phyloP scores from a whole-genome alignment of 2,888 invertebrate genomes.

The Lochmaea crataegi region DNA sequence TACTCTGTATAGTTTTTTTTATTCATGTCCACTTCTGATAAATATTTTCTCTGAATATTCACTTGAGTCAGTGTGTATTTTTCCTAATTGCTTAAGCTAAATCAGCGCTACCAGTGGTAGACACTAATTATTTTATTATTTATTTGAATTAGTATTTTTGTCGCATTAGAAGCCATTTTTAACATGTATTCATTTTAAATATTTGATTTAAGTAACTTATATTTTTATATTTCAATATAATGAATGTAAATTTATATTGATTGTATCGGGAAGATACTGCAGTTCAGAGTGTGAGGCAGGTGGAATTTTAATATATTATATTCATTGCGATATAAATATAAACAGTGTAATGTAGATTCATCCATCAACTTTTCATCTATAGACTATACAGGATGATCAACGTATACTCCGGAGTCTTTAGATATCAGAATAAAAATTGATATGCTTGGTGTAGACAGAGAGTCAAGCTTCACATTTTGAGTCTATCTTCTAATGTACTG shows the following conservation, averaged over 20 bases:
- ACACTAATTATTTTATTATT: not conserved
- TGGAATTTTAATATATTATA: not conserved
- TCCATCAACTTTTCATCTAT: not conserved
- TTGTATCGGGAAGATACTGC: not conserved
- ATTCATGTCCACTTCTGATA: not conserved
- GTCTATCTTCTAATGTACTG: too few relatives aligned
- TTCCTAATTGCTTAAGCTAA: not conserved
- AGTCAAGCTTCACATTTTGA: too few relatives aligned
- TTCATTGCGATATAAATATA: not conserved
- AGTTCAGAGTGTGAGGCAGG: conserved; percentile 5
- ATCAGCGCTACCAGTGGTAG: not conserved
- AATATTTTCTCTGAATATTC: not conserved
- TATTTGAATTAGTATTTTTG: not conserved
- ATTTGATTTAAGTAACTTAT: not conserved
- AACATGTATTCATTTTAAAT: not conserved
- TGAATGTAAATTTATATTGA: too few relatives aligned
- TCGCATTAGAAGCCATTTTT: not conserved
- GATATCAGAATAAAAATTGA: too few relatives aligned
- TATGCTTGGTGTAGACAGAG: too few relatives aligned
- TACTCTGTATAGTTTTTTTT: not conserved
- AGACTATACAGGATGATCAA: not conserved
- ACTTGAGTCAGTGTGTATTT: not conserved
- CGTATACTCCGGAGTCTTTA: too few relatives aligned
- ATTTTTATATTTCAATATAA: too few relatives aligned
- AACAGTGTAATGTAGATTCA: too few relatives aligned